phyloP scores from a whole-genome alignment of 2,113 vertebrate genomes.

The Antechinus stuartii region DNA sequence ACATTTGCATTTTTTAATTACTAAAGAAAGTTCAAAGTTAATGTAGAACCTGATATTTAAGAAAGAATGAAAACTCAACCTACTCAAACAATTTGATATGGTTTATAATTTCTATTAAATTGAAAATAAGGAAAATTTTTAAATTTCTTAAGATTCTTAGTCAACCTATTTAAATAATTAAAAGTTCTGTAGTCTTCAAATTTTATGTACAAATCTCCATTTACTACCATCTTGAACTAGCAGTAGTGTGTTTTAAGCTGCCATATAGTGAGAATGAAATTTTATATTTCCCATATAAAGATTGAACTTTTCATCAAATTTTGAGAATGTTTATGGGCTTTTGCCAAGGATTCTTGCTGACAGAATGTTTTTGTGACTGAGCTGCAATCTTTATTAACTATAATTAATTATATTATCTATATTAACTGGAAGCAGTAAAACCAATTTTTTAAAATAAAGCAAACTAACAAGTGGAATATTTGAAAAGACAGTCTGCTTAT shows the following conservation, averaged over 20 bases:
- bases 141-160: constrained; percentile 22
- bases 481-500: constrained; percentile 50
- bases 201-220: background rate
- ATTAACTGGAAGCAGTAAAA: constrained; percentile 49
- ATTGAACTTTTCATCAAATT: constrained; percentile 42
- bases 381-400: background rate
- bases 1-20: background rate
- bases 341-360: constrained; percentile 62
- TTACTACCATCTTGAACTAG: background rate
- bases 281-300: constrained; percentile 57
- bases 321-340: constrained; percentile 47
- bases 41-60: background rate
- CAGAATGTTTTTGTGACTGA: constrained; percentile 15
- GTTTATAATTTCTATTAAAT: constrained; percentile 7
- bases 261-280: constrained; percentile 30
- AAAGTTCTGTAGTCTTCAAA: background rate
- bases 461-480: constrained; percentile 39
- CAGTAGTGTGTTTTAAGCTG: constrained; percentile 5
- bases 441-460: constrained; percentile 37
- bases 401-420: no score
- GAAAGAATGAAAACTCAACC: background rate
- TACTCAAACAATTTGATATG: background rate
- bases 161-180: background rate
- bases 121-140: background rate
- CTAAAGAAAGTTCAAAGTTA: background rate